Conservation (phyloP, 2,113 vertebrate genomes). For the Chloropsis cyanopogon region DNA sequence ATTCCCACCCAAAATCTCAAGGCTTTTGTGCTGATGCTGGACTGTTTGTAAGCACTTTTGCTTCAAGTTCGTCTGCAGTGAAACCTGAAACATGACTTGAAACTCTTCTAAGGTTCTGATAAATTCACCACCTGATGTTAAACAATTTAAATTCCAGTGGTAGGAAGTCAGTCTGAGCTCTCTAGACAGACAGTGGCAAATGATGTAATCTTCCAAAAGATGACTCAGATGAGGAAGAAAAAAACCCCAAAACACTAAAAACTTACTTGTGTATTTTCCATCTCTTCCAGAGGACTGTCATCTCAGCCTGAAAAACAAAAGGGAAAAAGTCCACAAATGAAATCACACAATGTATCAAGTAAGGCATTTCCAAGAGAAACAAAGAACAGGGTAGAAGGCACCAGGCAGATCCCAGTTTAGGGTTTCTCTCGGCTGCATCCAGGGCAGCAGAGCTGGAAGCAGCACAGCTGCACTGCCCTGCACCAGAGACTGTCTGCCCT, state of each 20-base stretch:
- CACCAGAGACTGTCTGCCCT: background rate
- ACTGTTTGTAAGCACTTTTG: background rate
- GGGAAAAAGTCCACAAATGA: background rate
- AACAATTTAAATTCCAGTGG: background rate
- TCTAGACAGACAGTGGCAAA: background rate
- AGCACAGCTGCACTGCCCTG: background rate
- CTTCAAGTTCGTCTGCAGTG: background rate
- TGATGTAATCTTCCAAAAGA: background rate
- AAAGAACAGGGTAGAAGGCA: background rate
- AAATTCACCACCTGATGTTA: background rate
- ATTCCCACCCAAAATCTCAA: background rate
- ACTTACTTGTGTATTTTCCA: constrained; percentile 9
- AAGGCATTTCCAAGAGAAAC: background rate
- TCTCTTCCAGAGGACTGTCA: background rate
- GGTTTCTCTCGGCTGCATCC: background rate
- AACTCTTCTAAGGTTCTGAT: background rate
- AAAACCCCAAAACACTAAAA: background rate
- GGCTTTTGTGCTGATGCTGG: background rate
- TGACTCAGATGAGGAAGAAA: background rate
- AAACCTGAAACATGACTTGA: background rate
- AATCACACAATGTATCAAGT: background rate
- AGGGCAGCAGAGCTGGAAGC: background rate
- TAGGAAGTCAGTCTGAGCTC: background rate
- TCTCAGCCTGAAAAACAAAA: background rate
- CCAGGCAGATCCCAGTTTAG: background rate